Evolutionary conservation across 2,888 invertebrate genomes (phyloP), one percentile per base, ranked within the genome.

Genomic region (Callyntrura guangdongensis): DNA sequence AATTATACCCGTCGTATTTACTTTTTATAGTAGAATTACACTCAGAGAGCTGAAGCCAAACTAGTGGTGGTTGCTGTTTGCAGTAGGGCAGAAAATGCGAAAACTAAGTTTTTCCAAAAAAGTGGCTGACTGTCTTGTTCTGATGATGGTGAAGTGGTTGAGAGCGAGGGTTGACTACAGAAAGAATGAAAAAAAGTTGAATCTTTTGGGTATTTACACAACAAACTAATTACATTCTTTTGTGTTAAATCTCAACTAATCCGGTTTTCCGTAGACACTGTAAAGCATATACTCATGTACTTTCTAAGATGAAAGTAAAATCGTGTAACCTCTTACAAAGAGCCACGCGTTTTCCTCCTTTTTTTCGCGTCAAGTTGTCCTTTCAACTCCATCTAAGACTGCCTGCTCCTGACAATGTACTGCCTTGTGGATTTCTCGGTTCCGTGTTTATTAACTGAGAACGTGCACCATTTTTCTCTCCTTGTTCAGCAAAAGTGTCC

Each of bases 221-320:
- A 83, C 86, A 86, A 90, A 90, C 90, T 90, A 90, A 90, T 90
- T 90, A 86, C 90, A 90, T 83, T 86, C 86, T 90, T 88, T 90
- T 86, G 74, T 82, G 61, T 47, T 82, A 86, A 90, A 90, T 90
- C 86, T 82, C 83, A 86, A 72, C 72, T 90, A 86, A 86, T 90
- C 86, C 83, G 49, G 67, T 83, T 86, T 72, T 77, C 36, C 6
- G 11, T 45, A 82, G 47, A 82, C 45, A 27, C 25, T 20, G 6
- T n/a, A 59, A 53, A 79, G 56, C 45, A 27, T 9, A 11, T 69
- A 74, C 22, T 4, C 22, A 25, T 6, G 25, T 4, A 74, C 12
- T 11, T 1, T 36, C n/a, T n/a, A 9, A 4, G 9, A 77, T 17
- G 69, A 74, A 22, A 49, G 53, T 25, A n/a, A 77, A 64, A 11